phyloP scores from a whole-genome alignment of 1,140 invertebrate genomes.

The Caenorhabditis briggsae region DNA sequence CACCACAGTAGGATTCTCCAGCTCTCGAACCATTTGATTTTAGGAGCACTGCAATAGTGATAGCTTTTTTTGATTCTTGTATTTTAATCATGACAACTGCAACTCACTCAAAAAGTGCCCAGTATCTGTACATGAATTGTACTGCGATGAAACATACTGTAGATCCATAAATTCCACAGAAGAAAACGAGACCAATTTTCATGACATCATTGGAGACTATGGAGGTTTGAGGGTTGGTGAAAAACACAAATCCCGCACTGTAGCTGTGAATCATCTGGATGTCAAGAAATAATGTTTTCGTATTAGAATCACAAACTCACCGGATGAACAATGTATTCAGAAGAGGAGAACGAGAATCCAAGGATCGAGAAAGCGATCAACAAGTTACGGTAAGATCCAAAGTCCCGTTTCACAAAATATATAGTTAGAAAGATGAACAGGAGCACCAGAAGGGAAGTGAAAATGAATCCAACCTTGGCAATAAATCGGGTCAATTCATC shows the following conservation, averaged over 20 bases:
- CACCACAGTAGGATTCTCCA: background rate
- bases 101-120: constrained; percentile 4
- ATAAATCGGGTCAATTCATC: background rate
- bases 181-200: background rate
- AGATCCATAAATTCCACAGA: constrained; percentile 2
- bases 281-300: background rate
- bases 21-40: constrained; percentile 7
- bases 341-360: background rate
- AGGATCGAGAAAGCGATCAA: background rate
- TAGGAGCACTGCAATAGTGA: background rate
- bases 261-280: constrained; percentile 15
- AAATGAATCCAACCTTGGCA: background rate
- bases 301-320: background rate
- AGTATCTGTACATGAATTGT: background rate
- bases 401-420: constrained; percentile 8
- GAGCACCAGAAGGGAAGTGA: background rate
- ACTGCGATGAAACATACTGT: constrained; percentile 1
- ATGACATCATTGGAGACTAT: background rate
- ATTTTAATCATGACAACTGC: background rate
- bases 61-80: too few relatives aligned
- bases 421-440: background rate
- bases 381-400: background rate
- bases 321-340: constrained; percentile 18
- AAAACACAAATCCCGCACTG: background rate
- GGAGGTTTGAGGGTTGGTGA: background rate